Percentiles rank a stretch among this genome's conserved stretches.
These are phyloP conservation scores for Thryonomys swinderianus DNA, from an alignment of 2,113 vertebrate genomes.

Conservation along the genomic window DNA sequence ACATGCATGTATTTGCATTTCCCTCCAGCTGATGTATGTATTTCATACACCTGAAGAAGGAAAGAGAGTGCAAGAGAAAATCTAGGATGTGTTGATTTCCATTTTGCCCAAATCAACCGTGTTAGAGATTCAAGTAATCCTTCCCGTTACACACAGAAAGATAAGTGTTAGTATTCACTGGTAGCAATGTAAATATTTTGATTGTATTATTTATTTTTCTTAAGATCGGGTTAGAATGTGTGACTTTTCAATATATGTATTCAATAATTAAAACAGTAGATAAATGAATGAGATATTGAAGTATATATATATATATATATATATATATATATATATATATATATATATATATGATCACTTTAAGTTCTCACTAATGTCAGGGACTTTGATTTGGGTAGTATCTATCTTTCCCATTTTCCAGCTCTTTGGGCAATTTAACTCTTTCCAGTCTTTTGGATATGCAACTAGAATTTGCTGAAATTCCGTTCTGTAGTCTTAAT, in stretches of 20 bases:
- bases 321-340: too few relatives aligned
- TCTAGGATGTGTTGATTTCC: slow-evolving; percentile 22
- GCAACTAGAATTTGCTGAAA: not conserved
- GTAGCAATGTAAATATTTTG: not conserved
- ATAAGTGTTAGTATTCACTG: slow-evolving; percentile 19
- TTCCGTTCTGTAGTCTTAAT: not conserved
- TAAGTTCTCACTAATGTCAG: not conserved
- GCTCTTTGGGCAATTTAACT: not conserved
- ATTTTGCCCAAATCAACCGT: slow-evolving; percentile 26
- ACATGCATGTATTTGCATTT: not conserved
- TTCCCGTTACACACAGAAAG: slow-evolving; percentile 6
- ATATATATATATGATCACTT: not conserved
- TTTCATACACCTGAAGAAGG: not conserved
- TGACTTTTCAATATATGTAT: not conserved
- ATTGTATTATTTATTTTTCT: not conserved
- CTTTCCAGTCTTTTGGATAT: not conserved
- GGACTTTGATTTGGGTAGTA: not conserved
- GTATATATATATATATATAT: too few relatives aligned
- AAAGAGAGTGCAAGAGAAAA: not conserved
- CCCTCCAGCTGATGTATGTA: not conserved
- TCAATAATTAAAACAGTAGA: not conserved
- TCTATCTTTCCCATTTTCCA: not conserved
- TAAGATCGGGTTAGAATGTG: not conserved
- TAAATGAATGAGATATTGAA: not conserved
- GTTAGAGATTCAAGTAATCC: not conserved